phyloP scores from a whole-genome alignment of 1,140 invertebrate species.

The Pseudomyrmex concolor region DNA sequence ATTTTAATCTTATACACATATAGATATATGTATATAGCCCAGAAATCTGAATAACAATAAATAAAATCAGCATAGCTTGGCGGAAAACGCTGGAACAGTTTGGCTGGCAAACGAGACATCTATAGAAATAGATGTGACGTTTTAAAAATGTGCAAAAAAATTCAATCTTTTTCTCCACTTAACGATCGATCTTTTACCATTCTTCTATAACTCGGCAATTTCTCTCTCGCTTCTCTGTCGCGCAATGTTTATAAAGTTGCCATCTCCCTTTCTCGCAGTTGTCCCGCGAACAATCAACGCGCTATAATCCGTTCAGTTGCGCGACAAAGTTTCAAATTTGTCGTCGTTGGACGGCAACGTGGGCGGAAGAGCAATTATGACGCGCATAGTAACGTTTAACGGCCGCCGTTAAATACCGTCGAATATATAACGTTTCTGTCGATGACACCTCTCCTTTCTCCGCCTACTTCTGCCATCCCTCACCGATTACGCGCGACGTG shows the following conservation, averaged over 20 bases:
- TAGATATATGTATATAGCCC: not conserved
- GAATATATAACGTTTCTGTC: slow-evolving; percentile 55
- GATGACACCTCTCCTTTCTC: slow-evolving; percentile 9
- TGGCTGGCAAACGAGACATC: too few species aligned
- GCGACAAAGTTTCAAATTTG: slow-evolving; percentile 68
- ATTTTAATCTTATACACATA: too few species aligned
- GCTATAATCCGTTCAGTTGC: slow-evolving; percentile 70
- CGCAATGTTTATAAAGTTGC: slow-evolving; percentile 61
- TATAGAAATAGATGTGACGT: too few species aligned
- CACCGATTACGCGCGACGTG: slow-evolving; percentile 29
- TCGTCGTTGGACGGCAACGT: slow-evolving; percentile 21
- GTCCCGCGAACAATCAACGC: slow-evolving; percentile 64
- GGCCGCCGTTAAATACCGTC: slow-evolving; percentile 49
- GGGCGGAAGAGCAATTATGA: slow-evolving; percentile 59
- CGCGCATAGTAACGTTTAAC: slow-evolving; percentile 51
- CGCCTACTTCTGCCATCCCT: not conserved
- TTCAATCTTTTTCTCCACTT: too few species aligned
- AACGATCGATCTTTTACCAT: not conserved
- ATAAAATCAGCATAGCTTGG: too few species aligned
- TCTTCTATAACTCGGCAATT: slow-evolving; percentile 9
- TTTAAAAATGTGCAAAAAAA: too few species aligned
- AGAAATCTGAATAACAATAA: too few species aligned
- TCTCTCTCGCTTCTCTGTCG: slow-evolving; percentile 19
- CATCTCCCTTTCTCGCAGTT: slow-evolving; percentile 54
- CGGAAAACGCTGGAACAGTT: not conserved